Evolutionary conservation across 2,888 invertebrate species (phyloP), one percentile per base, ranked within the genome.

Genomic region (Pheosia gnoma): DNA sequence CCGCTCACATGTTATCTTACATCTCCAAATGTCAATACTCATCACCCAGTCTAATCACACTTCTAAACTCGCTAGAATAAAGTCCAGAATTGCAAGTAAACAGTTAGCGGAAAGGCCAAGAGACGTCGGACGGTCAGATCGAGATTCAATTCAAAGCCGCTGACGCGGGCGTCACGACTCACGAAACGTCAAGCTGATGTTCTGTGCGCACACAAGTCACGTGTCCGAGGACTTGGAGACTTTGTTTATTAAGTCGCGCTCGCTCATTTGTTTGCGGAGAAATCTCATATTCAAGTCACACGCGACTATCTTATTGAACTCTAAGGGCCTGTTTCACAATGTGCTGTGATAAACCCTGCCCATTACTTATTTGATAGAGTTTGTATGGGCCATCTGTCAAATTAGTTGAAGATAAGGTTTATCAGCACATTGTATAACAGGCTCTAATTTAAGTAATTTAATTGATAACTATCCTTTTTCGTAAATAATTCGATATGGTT

Each of bases 71-170:
- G 13, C 38, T 8, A 57, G 43, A 52, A 52, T 73, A 81, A 66
- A 68, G 80, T 74, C 69, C 70, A 72, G 65, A 73, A 55, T 79
- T 56, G 63, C 60, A 36, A 58, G 58, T 58, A 62, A 66, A 53
- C 60, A 43, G 58, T 65, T 59, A 39, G 43, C 62, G 58, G 69
- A 57, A 71, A 65, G 62, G 70, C 72, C 71, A 70, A 73, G 67
- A 71, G 80, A 77, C 72, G 70, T 68, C 73, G 68, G 80, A 75
- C 66, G 66, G 77, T 65, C 74, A 83, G 83, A 89, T 87, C 86
- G 84, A 86, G 85, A 88, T 88, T 85, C 85, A 85, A 83, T 82
- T 84, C 80, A 25, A 25, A 25, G 78, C 77, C 81, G 83, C 77
- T 85, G 89, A 87, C 84, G 84, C 79, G 80, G 78, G 70, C 86